A percentile compares a stretch with the other conserved stretches of the same genome.
Evolutionary conservation across 2,113 vertebrate genomes (phyloP).

Genomic region (Leucopsar rothschildi): DNA sequence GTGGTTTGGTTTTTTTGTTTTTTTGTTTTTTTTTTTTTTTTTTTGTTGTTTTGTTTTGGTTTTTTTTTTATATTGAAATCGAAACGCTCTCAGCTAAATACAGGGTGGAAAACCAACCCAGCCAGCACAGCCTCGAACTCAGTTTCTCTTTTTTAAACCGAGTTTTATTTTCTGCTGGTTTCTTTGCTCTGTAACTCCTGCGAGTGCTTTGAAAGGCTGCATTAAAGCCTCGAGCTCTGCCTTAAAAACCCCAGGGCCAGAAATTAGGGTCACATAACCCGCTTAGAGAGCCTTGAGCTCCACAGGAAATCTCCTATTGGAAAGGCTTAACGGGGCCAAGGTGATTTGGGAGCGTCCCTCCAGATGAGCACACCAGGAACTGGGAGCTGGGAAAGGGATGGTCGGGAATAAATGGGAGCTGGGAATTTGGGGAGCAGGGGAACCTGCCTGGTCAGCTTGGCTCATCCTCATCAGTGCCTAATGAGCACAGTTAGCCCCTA

Average conservation of each 20-base stretch:
- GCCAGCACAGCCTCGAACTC: background rate
- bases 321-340: background rate
- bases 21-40: no score
- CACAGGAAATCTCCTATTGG: constrained; percentile 48
- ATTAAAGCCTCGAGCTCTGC: background rate
- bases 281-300: constrained; percentile 15
- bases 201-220: background rate
- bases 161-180: background rate
- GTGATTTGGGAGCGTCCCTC: background rate
- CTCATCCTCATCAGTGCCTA: background rate
- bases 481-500: background rate
- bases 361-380: background rate
- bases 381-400: background rate
- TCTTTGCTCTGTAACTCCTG: background rate
- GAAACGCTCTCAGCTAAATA: background rate
- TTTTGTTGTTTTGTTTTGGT: no score
- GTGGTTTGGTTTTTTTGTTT: no score
- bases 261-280: background rate
- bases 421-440: background rate
- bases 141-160: background rate
- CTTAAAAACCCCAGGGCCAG: background rate
- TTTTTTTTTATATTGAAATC: background rate
- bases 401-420: background rate
- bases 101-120: background rate
- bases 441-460: background rate